Evolutionary conservation across 2,888 invertebrate species (phyloP).

Genomic region (Philonicus albiceps): DNA sequence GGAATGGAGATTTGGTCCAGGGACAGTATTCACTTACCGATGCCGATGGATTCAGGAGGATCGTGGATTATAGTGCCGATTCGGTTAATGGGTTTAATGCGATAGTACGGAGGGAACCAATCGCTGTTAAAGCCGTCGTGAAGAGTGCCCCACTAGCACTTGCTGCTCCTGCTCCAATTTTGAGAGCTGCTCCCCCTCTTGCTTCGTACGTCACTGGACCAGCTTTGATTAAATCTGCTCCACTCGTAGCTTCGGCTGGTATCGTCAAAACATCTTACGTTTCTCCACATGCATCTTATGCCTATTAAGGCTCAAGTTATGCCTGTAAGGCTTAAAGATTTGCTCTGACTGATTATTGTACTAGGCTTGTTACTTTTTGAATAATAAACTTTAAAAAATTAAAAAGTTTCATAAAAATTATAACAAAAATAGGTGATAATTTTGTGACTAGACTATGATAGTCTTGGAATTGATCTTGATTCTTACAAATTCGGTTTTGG

Average conservation of each 20-base stretch:
- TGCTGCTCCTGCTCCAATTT: neutral
- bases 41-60: constrained; percentile 60
- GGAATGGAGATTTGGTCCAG: constrained; percentile 61
- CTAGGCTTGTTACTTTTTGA: no score
- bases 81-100: constrained; percentile 61
- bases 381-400: no score
- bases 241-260: constrained; percentile 41
- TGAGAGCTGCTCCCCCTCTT: neutral
- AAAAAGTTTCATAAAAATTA: no score
- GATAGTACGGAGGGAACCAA: constrained; percentile 55
- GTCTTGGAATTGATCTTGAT: no score
- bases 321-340: neutral
- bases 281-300: neutral
- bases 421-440: no score
- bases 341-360: neutral
- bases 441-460: no score
- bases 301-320: neutral
- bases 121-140: constrained; percentile 44
- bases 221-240: constrained; percentile 44
- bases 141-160: neutral
- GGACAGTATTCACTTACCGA: constrained; percentile 61
- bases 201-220: neutral
- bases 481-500: no score
- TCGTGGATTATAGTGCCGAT: constrained; percentile 60
- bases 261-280: constrained; percentile 39